Evolutionary conservation across 2,888 invertebrate genomes (phyloP), one percentile per base, ranked within the genome.

Genomic region (Cantharis lateralis): DNA sequence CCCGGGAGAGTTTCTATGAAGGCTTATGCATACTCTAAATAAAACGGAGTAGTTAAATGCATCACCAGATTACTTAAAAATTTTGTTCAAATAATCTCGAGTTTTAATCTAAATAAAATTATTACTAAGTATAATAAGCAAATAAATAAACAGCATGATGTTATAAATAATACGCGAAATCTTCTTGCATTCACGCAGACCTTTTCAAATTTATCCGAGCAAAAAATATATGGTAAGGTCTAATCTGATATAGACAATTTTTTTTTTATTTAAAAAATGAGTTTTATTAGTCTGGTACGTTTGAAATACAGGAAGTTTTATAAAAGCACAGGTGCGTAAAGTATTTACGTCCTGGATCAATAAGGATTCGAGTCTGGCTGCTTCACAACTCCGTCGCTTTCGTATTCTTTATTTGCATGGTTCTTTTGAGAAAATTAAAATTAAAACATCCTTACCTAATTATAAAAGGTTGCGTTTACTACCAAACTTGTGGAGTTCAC

Each of bases 401-500:
- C 64, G 71, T 64, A 77, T 77, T 77, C 77, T 77, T 77, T 77
- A 77, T 77, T 77, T 77, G 71, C 74, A 77, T 74, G 77, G 69
- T 74, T 77, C 77, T 77, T 77, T 69, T 68, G 77, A 74, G 77
- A 74, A 77, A 77, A 74, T 77, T 74, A 77, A 77, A 77, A 77
- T 77, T 77, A 77, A 77, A 77, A 77, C 74, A 74, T 77, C 71
- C 77, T 77, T 74, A 77, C 77, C 74, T 77, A 77, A 77, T 77
- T 77, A 74, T 77, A 77, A 77, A 77, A 74, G 77, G 68, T 72
- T 74, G 74, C 77, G 77, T 77, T 77, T 77, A 77, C 74, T 77
- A 77, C 74, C 68, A 63, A 74, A 77, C 66, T 77, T 77, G 77
- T 77, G 74, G 74, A 74, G 77, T 72, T 66, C 77, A 74, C 73